These are phyloP conservation scores for Schlechtendalia chinensis DNA, from an alignment of 1,140 invertebrate genomes.

Conservation along the genomic window DNA sequence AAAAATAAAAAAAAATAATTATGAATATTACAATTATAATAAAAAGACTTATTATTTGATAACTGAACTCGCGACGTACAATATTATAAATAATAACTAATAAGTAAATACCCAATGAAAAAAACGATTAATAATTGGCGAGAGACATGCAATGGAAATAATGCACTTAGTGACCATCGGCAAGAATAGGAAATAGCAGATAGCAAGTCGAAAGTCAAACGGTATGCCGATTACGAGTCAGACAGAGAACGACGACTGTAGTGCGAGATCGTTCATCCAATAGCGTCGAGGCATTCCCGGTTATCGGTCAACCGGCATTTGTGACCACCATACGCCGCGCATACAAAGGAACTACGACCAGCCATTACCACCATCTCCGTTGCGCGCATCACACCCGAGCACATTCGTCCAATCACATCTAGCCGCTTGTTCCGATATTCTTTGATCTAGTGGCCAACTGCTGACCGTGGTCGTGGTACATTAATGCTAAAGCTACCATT, in stretches of 20 bases:
- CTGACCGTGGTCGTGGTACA: no score
- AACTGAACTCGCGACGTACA: neutral
- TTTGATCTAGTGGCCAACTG: no score
- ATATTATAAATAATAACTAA: no score
- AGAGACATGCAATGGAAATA: neutral
- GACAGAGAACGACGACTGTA: neutral
- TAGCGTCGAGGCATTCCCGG: neutral
- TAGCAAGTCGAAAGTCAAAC: neutral
- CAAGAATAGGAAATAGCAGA: neutral
- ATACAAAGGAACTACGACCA: neutral
- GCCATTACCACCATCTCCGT: neutral
- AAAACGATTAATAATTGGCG: neutral
- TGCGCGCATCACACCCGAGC: neutral
- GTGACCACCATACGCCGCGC: neutral
- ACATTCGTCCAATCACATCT: neutral
- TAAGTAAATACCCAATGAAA: neutral
- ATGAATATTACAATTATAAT: neutral
- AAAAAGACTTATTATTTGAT: neutral
- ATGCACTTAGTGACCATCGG: neutral
- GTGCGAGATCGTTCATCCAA: neutral
- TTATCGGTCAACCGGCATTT: slow-evolving; percentile 26
- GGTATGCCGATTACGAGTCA: neutral
- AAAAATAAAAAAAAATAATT: neutral
- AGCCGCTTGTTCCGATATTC: neutral
- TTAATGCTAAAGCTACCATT: no score